Evolutionary conservation across 2,888 invertebrate genomes (phyloP).

Genomic region (Rhagonycha lutea): DNA sequence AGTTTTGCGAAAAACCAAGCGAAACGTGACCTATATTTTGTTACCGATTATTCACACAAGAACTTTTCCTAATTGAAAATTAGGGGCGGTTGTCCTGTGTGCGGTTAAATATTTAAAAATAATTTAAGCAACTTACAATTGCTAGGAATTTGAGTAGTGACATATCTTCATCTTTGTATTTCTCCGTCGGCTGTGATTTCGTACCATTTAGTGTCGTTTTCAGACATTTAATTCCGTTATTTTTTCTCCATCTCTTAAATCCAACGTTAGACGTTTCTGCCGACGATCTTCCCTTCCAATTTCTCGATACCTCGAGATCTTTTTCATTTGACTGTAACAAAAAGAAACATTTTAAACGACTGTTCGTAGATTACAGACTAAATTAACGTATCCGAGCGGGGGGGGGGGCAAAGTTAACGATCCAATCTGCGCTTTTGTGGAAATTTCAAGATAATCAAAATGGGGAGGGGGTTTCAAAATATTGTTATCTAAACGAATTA

Average conservation of each 20-base stretch:
- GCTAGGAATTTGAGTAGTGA: conserved; percentile 74
- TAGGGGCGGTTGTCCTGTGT: no score
- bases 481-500: no score
- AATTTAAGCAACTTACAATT: conserved; percentile 67
- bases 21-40: not conserved
- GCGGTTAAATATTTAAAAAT: not conserved
- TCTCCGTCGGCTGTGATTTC: conserved; percentile 25
- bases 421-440: no score
- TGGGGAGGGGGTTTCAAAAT: no score
- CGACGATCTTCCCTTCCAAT: conserved; percentile 48
- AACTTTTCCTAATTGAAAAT: no score
- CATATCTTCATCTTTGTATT: conserved; percentile 53
- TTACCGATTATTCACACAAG: not conserved
- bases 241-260: conserved; percentile 52
- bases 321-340: conserved; percentile 53
- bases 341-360: not conserved
- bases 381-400: no score
- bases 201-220: conserved; percentile 38
- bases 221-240: conserved; percentile 38
- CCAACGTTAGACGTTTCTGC: conserved; percentile 48
- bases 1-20: not conserved
- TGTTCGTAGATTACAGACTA: no score
- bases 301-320: conserved; percentile 50
- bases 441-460: no score
- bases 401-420: not conserved